Base-by-base conservation (phyloP, 1,140 invertebrate genomes). In the Forficula auricularia region DNA sequence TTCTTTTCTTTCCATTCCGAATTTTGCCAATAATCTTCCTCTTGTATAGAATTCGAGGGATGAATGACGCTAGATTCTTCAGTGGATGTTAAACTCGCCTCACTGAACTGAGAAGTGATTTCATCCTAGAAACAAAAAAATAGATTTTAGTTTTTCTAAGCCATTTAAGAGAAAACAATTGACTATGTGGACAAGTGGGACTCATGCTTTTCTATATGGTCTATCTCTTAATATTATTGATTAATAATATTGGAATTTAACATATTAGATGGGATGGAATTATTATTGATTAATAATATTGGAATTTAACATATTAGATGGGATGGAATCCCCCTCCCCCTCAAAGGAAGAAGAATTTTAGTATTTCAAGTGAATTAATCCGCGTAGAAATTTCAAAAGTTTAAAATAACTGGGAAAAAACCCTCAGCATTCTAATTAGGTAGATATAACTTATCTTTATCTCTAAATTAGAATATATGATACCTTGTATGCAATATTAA, bases 1-100 rank as follows among this genome's bases (percentile, higher is more conserved):
- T 76, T 79, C 49, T 87, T 79, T 2, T 73, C 68, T 33, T 80
- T 68, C 77, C 89, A 87, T 36, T 79, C 71, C 19, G 70, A 62
- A 52, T 67, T 71, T 45, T 72, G 64, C 31, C 71, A 59, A 52
- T 71, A 69, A 46, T 73, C 69, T 30, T 67, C 56, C 18, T 63
- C 57, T 2, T 22, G 31, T 27, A 40, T 18, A 13, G 41, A 43
- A 4, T 42, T 41, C 13, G 43, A 19, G 7, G 45, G 32, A 8
- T 19, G 41, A 18, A 35, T 19, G 6, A 37, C 20, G 19, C 36
- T 42, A 13, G 33, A 32, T n/a, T 46, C 47, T 41, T 47, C 48
- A 31, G 30, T 39, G 2, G 44, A 46, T 13, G 45, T 44, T 2
- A 47, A 22, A 31, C 44, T 47, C 0, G 48, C 59, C 37, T 60